phyloP scores from a whole-genome alignment of 2,113 vertebrate species.

The Cephalopholis sonnerati region DNA sequence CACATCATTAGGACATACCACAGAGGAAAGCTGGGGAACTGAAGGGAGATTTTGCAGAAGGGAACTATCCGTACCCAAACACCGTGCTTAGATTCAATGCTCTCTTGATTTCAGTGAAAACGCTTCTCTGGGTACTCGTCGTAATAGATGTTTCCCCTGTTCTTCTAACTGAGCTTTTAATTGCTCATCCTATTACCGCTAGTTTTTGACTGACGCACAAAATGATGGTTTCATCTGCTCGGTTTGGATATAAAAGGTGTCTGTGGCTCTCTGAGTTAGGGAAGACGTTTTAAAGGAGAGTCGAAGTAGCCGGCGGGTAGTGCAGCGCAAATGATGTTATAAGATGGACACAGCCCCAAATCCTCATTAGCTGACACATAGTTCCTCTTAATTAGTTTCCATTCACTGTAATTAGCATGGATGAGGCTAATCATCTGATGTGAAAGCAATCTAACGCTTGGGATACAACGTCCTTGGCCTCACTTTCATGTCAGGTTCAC shows the following conservation, averaged over 20 bases:
- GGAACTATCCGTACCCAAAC: slow-evolving; percentile 50
- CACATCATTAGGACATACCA: slow-evolving; percentile 64
- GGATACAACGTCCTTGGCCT: slow-evolving; percentile 94
- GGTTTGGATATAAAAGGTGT: slow-evolving; percentile 38
- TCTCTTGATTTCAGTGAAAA: slow-evolving; percentile 52
- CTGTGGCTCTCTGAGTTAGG: slow-evolving; percentile 5
- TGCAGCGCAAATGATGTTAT: slow-evolving; percentile 87
- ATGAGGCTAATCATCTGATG: slow-evolving; percentile 97
- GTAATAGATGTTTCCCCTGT: slow-evolving; percentile 28
- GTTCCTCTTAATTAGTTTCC: slow-evolving; percentile 98
- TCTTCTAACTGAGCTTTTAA: slow-evolving; percentile 52
- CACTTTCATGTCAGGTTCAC: slow-evolving; percentile 88
- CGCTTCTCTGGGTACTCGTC: slow-evolving; percentile 29
- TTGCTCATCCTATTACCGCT: slow-evolving; percentile 51
- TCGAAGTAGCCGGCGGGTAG: slow-evolving; percentile 50
- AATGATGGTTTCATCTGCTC: slow-evolving; percentile 37
- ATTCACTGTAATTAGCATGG: slow-evolving; percentile 96
- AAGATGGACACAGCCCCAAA: slow-evolving; percentile 90
- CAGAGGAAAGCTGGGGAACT: slow-evolving; percentile 44
- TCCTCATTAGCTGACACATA: slow-evolving; percentile 96
- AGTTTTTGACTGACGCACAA: slow-evolving; percentile 18
- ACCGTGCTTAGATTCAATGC: slow-evolving; percentile 15
- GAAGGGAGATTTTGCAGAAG: slow-evolving; percentile 36
- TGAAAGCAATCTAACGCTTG: slow-evolving; percentile 96
- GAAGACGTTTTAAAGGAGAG: slow-evolving; percentile 54